Percentiles rank a stretch among this genome's conserved stretches.
Conservation (phyloP, 2,797 vertebrate genomes). For the Malacoraja senta region DNA sequence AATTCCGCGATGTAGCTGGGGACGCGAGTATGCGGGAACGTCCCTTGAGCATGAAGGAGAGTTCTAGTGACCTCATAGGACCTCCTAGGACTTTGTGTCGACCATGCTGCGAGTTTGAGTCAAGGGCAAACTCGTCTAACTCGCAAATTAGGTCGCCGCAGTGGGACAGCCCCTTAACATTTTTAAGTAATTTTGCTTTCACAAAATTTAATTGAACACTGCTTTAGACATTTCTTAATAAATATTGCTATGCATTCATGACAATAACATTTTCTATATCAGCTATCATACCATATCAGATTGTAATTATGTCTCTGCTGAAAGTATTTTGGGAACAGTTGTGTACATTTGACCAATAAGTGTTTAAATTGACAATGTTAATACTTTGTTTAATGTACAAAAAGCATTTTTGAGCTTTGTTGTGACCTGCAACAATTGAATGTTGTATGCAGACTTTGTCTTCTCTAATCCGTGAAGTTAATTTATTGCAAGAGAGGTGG, state of each 20-base stretch:
- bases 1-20: too few relatives aligned
- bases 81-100: too few relatives aligned
- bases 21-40: too few relatives aligned
- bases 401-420: neutral
- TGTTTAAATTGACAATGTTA: slow-evolving; percentile 11
- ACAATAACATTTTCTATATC: neutral
- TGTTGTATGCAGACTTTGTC: slow-evolving; percentile 23
- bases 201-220: neutral
- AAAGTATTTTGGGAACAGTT: neutral
- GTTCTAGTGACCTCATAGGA: too few relatives aligned
- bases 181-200: neutral
- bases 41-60: too few relatives aligned
- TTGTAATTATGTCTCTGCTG: neutral
- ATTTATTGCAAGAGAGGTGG: slow-evolving; percentile 24
- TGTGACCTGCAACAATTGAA: slow-evolving; percentile 38
- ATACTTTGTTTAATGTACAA: slow-evolving; percentile 10
- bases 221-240: neutral
- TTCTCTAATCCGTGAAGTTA: slow-evolving; percentile 38
- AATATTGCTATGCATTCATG: neutral
- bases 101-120: too few relatives aligned
- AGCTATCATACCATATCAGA: neutral
- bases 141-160: too few relatives aligned
- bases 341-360: too few relatives aligned
- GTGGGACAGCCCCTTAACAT: neutral
- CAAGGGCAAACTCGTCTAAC: too few relatives aligned